Evolutionary conservation across 2,113 vertebrate species (phyloP).

Genomic region (Engraulis encrasicolus): DNA sequence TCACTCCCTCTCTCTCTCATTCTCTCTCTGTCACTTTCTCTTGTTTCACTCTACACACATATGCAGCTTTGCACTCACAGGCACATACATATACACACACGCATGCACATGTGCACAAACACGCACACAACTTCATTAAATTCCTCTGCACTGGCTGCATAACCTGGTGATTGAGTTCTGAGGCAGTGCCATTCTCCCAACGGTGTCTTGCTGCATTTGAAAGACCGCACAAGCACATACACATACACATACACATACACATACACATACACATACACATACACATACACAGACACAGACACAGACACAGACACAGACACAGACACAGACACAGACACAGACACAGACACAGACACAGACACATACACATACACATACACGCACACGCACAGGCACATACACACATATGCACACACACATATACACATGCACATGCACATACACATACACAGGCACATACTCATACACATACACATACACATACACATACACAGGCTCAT

Average conservation of each 20-base stretch:
- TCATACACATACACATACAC: not conserved
- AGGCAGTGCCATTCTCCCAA: conserved; percentile 1
- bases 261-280: not conserved
- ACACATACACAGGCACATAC: not conserved
- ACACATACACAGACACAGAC: not conserved
- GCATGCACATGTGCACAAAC: not conserved
- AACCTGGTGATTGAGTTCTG: conserved; percentile 32
- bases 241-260: not conserved
- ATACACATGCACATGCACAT: not conserved
- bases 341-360: not conserved
- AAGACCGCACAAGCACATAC: not conserved
- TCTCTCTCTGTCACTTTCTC: no score
- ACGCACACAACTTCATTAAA: not conserved
- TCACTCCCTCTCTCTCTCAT: not conserved
- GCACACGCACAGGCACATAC: not conserved
- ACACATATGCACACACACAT: not conserved
- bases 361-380: no score
- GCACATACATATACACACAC: not conserved
- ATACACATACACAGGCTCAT: not conserved
- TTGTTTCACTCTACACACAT: no score
- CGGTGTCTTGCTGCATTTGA: conserved; percentile 13
- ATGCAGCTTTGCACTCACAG: not conserved
- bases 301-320: not conserved
- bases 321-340: not conserved
- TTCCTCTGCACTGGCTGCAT: conserved; percentile 23